These are phyloP conservation scores for Thysanoteuthis rhombus DNA, from an alignment of 2,888 invertebrate genomes.

Conservation along the genomic window DNA sequence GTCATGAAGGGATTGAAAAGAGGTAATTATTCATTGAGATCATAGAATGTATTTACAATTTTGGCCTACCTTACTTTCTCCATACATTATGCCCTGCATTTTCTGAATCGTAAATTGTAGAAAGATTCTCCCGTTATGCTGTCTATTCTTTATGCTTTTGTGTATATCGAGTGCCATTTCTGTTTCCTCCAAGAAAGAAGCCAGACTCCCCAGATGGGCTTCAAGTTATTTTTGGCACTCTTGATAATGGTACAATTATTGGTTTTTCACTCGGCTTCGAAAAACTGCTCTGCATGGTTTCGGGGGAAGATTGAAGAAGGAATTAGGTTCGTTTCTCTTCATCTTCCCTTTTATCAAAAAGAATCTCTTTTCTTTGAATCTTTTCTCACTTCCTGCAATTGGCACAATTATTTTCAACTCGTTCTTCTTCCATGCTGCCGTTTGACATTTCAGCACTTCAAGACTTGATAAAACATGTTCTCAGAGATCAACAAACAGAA, in stretches of 20 bases:
- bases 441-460: neutral
- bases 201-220: neutral
- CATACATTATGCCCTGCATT: too few species aligned
- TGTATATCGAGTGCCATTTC: neutral
- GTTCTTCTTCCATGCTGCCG: neutral
- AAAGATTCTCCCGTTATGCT: neutral
- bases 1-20: too few species aligned
- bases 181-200: neutral
- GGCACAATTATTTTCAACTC: neutral
- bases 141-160: neutral
- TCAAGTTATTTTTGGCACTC: neutral
- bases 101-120: too few species aligned
- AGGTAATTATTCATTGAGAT: too few species aligned
- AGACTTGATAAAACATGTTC: neutral
- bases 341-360: neutral
- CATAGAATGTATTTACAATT: too few species aligned
- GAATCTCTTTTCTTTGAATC: neutral
- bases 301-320: neutral
- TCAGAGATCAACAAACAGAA: neutral
- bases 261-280: neutral
- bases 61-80: too few species aligned
- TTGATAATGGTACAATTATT: neutral
- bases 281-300: neutral
- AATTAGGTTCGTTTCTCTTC: too few species aligned
- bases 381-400: neutral